Percentiles rank a stretch among this genome's conserved stretches.
These are phyloP conservation scores for Umimayanthus kanabou DNA, from an alignment of 92 coral and sea anemone species.

Conservation along the genomic window DNA sequence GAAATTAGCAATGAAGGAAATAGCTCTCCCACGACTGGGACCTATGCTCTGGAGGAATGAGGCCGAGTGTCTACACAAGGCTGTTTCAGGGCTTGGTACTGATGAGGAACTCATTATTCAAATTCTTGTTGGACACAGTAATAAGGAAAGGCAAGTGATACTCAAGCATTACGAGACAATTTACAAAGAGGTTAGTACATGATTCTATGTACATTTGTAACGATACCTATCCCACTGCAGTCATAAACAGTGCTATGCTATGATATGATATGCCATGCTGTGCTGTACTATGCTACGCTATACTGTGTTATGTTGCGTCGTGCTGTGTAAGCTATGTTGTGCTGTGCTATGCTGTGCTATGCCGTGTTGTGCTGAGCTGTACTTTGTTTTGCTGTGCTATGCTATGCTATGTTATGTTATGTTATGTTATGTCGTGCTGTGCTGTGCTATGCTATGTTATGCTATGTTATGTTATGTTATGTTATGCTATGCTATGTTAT, in stretches of 20 bases:
- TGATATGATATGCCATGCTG: too few relatives aligned
- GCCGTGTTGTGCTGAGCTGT: background rate
- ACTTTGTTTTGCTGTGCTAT: background rate
- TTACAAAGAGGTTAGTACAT: conserved; percentile 10
- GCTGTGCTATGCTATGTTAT: background rate
- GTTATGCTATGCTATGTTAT: background rate
- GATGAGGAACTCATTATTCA: conserved; percentile 1
- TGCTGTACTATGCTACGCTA: background rate
- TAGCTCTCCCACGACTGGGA: background rate
- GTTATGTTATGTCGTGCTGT: background rate
- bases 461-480: too few relatives aligned
- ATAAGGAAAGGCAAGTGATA: conserved; percentile 15
- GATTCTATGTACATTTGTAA: background rate
- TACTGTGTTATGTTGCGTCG: too few relatives aligned
- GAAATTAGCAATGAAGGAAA: background rate
- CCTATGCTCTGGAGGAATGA: background rate
- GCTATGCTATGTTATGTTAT: background rate
- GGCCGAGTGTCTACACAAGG: conserved; percentile 28
- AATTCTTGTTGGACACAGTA: background rate
- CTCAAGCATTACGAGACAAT: conserved; percentile 7
- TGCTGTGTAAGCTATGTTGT: background rate
- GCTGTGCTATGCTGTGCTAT: background rate
- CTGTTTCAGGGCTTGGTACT: conserved; percentile 26
- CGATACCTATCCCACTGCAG: background rate
- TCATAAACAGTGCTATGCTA: background rate